These are phyloP conservation scores for Poeciliopsis gracilis DNA, from an alignment of 2,797 vertebrate genomes.

Conservation along the genomic window DNA sequence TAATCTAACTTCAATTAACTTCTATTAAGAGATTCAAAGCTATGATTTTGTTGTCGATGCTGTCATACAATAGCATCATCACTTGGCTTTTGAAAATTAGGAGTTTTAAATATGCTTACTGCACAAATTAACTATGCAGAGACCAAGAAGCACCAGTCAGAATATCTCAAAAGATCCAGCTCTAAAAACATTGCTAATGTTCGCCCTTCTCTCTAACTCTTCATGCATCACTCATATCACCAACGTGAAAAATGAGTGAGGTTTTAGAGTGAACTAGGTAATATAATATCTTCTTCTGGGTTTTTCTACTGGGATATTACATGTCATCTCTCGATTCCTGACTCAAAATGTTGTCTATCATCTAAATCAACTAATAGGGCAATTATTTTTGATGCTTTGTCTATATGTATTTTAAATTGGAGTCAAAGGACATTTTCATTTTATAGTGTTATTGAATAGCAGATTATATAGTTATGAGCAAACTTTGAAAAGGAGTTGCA, in stretches of 20 bases:
- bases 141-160: background rate
- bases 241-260: background rate
- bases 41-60: background rate
- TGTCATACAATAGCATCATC: slow-evolving; percentile 47
- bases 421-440: background rate
- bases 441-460: background rate
- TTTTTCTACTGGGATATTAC: background rate
- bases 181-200: background rate
- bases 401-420: background rate
- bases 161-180: background rate
- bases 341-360: background rate
- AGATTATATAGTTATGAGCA: background rate
- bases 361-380: background rate
- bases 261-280: background rate
- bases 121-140: background rate
- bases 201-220: background rate
- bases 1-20: background rate
- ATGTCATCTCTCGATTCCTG: background rate
- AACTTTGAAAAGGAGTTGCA: background rate
- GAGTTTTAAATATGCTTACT: background rate
- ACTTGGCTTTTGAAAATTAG: slow-evolving; percentile 53
- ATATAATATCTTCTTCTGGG: background rate
- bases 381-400: background rate
- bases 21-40: background rate
- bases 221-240: background rate